phyloP scores from a whole-genome alignment of 2,113 vertebrate genomes.

The Chelonoidis abingdonii region DNA sequence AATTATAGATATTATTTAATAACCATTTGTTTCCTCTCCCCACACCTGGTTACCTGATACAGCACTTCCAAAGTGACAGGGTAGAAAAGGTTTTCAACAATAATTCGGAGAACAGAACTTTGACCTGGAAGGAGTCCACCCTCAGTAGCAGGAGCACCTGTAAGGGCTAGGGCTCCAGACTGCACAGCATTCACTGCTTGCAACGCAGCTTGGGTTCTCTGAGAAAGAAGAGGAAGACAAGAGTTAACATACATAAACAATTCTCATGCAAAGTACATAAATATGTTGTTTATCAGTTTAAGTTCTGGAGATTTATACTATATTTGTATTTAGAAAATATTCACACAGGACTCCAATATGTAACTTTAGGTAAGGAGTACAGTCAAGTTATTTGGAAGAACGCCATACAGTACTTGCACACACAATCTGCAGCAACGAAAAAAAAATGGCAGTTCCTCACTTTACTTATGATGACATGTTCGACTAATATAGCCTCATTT shows the following conservation, averaged over 20 bases:
- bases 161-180: slow-evolving; percentile 64
- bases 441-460: not conserved
- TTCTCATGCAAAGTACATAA: not conserved
- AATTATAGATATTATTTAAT: not conserved
- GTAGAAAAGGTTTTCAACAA: slow-evolving; percentile 86
- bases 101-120: slow-evolving; percentile 84
- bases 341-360: not conserved
- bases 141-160: slow-evolving; percentile 59
- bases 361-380: not conserved
- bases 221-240: not conserved
- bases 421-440: not conserved
- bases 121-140: slow-evolving; percentile 63
- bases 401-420: not conserved
- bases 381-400: not conserved
- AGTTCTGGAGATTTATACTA: not conserved
- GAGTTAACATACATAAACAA: not conserved
- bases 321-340: not conserved
- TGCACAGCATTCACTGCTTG: slow-evolving; percentile 76
- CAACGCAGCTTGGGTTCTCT: slow-evolving; percentile 81
- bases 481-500: not conserved
- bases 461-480: too few species aligned
- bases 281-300: not conserved
- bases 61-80: slow-evolving; percentile 86
- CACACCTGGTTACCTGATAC: slow-evolving; percentile 82
- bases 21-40: not conserved